phyloP scores from a whole-genome alignment of 30 jellyfish, hydroid and myxozoan genomes.

The Aurelia aurita region DNA sequence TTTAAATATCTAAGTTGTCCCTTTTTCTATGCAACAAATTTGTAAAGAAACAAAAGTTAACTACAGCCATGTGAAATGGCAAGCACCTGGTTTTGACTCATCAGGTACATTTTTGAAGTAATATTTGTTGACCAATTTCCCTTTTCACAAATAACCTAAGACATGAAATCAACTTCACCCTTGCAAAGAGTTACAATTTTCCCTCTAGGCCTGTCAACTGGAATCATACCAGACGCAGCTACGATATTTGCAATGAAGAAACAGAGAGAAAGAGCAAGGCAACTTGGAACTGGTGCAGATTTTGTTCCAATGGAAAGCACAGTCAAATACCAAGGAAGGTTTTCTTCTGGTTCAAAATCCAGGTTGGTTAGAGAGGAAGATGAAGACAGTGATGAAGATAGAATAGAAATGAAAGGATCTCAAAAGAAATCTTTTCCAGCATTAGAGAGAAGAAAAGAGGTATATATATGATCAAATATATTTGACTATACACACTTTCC shows the following conservation, averaged over 20 bases:
- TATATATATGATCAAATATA: background rate
- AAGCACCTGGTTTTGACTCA: too few relatives aligned
- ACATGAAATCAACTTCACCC: too few relatives aligned
- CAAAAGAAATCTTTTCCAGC: constrained; percentile 87
- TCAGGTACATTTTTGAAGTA: too few relatives aligned
- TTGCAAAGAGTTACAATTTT: too few relatives aligned
- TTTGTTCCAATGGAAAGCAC: constrained; percentile 81
- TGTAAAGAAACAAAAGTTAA: too few relatives aligned
- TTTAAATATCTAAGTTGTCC: too few relatives aligned
- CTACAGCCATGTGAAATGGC: too few relatives aligned
- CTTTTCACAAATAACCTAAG: too few relatives aligned
- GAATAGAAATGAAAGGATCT: constrained; percentile 94
- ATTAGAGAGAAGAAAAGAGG: constrained; percentile 91
- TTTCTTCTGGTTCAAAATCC: constrained; percentile 68
- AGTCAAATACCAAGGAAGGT: constrained; percentile 72
- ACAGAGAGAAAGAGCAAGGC: constrained; percentile 96
- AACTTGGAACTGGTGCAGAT: constrained; percentile 86
- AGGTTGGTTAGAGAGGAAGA: constrained; percentile 94
- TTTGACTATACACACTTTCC: too few relatives aligned
- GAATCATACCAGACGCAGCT: constrained; percentile 99
- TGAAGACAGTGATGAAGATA: constrained; percentile 95
- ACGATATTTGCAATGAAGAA: constrained; percentile 97
- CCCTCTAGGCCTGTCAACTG: constrained; percentile 61
- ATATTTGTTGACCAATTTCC: too few relatives aligned
- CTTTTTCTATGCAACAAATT: too few relatives aligned